Conservation (phyloP, 2,888 invertebrate species). For the Lepeophtheirus nordmannii region DNA sequence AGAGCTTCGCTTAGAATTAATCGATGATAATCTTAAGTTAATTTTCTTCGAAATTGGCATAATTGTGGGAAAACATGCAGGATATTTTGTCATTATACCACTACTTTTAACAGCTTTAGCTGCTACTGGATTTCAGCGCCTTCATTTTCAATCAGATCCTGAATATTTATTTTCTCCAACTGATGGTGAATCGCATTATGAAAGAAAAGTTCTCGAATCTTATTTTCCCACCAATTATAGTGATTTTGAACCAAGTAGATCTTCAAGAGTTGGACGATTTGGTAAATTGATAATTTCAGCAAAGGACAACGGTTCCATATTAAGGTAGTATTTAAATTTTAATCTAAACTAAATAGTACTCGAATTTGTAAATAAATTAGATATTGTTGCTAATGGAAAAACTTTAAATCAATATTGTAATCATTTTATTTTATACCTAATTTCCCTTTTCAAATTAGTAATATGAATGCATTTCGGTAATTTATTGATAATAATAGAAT, state of each 20-base stretch:
- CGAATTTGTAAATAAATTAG: neutral
- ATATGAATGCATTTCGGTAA: too few relatives aligned
- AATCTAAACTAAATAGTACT: neutral
- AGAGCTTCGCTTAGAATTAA: neutral
- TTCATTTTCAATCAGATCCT: conserved; percentile 75
- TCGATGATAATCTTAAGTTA: conserved; percentile 6
- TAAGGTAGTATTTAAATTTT: conserved; percentile 39
- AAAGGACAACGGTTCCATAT: conserved; percentile 55
- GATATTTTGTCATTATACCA: conserved; percentile 76
- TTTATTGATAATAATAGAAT: too few relatives aligned
- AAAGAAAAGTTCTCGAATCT: conserved; percentile 61
- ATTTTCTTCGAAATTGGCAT: conserved; percentile 63
- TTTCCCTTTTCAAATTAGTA: too few relatives aligned
- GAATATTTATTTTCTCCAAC: conserved; percentile 79
- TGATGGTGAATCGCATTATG: conserved; percentile 53
- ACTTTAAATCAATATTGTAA: too few relatives aligned
- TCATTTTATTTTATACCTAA: too few relatives aligned
- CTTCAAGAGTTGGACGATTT: conserved; percentile 65
- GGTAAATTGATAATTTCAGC: conserved; percentile 66
- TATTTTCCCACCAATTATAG: conserved; percentile 76
- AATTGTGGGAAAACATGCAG: conserved; percentile 61
- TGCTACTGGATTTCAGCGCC: conserved; percentile 68
- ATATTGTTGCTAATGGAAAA: too few relatives aligned
- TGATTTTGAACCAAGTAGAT: conserved; percentile 67
- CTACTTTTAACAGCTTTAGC: conserved; percentile 59